These are phyloP conservation scores for Anguilla marmorata DNA, from an alignment of 2,797 vertebrate species.

Conservation along the genomic window DNA sequence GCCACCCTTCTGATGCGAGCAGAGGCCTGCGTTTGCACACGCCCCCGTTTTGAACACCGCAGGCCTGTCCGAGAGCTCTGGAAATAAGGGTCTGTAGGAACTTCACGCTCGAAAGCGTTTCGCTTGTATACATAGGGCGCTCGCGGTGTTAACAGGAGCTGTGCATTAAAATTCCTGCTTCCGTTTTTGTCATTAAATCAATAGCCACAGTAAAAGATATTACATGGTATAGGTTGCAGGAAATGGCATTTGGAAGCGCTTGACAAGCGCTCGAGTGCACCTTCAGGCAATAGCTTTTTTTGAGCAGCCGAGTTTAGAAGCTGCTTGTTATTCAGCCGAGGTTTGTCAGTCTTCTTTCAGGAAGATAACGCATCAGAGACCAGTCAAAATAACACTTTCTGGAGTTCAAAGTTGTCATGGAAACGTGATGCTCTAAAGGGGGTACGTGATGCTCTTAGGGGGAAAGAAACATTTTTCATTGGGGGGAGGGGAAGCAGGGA, in stretches of 20 bases:
- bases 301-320: not conserved
- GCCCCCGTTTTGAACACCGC: not conserved
- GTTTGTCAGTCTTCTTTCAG: constrained; percentile 17
- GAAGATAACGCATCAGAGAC: not conserved
- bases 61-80: not conserved
- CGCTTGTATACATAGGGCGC: not conserved
- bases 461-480: not conserved
- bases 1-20: too few species aligned
- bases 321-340: not conserved
- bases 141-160: not conserved
- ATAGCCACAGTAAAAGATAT: not conserved
- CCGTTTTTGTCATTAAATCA: not conserved
- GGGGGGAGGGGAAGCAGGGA: not conserved
- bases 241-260: constrained; percentile 2
- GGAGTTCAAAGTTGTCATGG: not conserved
- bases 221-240: constrained; percentile 17
- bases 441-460: not conserved
- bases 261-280: not conserved
- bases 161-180: not conserved
- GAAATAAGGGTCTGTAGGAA: not conserved
- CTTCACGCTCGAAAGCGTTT: not conserved
- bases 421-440: not conserved
- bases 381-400: constrained; percentile 15
- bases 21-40: too few species aligned
- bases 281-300: constrained; percentile 9